Conservation (phyloP, 2,888 invertebrate genomes). For the Zootermopsis nevadensis region DNA sequence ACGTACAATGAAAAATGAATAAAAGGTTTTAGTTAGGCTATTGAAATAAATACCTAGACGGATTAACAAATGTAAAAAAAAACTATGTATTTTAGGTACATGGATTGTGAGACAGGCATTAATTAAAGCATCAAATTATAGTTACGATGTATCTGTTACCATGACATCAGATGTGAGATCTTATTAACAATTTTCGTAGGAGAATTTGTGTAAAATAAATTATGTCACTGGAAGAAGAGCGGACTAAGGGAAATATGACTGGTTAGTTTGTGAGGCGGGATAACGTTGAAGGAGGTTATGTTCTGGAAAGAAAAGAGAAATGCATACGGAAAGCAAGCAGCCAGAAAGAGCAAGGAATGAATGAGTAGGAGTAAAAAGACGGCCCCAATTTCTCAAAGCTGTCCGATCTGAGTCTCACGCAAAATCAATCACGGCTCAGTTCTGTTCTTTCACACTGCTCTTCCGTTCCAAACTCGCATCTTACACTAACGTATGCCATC, state of each 20-base stretch:
- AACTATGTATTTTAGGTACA: too few species aligned
- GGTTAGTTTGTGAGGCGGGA: conserved; percentile 45
- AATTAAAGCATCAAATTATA: too few species aligned
- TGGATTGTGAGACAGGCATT: too few species aligned
- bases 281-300: conserved; percentile 36
- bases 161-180: conserved; percentile 12
- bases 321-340: conserved; percentile 10
- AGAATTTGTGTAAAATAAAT: conserved; percentile 10
- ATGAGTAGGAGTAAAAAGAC: conserved; percentile 54
- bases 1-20: too few species aligned
- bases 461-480: background rate
- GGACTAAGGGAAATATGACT: conserved; percentile 44
- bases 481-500: background rate
- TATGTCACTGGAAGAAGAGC: background rate
- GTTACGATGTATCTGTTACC: conserved; percentile 8
- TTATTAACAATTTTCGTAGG: conserved; percentile 8
- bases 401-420: conserved; percentile 64
- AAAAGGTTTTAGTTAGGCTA: too few species aligned
- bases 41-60: too few species aligned
- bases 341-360: conserved; percentile 29
- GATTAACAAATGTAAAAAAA: too few species aligned
- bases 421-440: conserved; percentile 62
- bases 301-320: conserved; percentile 7
- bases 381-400: conserved; percentile 64
- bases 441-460: background rate